Evolutionary conservation across 2,888 invertebrate genomes (phyloP), one percentile per base, ranked within the genome.

Genomic region (Spodoptera littoralis): DNA sequence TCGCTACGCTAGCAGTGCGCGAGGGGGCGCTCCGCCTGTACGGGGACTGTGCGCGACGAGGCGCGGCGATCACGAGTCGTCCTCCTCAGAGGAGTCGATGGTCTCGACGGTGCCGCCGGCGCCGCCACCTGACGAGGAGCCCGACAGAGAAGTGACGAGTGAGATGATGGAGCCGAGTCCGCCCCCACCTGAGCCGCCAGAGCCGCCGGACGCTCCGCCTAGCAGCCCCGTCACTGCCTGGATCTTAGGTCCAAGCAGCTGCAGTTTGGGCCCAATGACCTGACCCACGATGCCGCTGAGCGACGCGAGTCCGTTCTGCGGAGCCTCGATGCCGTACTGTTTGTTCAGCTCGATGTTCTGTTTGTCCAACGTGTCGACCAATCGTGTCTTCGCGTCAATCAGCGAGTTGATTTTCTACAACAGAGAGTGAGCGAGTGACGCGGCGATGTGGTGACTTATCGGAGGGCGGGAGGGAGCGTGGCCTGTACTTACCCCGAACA

Each of bases 381-480:
- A 95, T 42, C 96, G 95, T 45, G 97, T 97, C 92, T 97, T 97
- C 55, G 97, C 96, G 84, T 98, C 97, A 91, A 98, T 95, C 90
- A 97, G 95, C 72, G 96, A 96, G 93, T 97, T 97, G 94, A 97
- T 95, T 96, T 97, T 97, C 97, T 97, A 95, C 73, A 95, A 91
- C 77, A 80, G 61, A 85, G 61, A 80, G 70, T 48, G 55, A 54
- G 53, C 53, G 59, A 70, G 59, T 79, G 78, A 69, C 56, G 64
- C 60, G 27, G 49, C 27, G 67, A 64, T 41, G 46, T 53, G 36
- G 50, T 1, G 48, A 42, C 3, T 12, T 27, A 8, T n/a, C 57
- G 5, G 8, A 30, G 4, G 8, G 6, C 11, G 47, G 11, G 66
- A 50, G 60, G 8, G 57, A 42, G 43, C 3, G 13, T 5, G 22